A percentile compares a stretch with the other conserved stretches of the same genome.
Evolutionary conservation across 2,113 vertebrate genomes (phyloP).

Genomic region (Capreolus pygargus): DNA sequence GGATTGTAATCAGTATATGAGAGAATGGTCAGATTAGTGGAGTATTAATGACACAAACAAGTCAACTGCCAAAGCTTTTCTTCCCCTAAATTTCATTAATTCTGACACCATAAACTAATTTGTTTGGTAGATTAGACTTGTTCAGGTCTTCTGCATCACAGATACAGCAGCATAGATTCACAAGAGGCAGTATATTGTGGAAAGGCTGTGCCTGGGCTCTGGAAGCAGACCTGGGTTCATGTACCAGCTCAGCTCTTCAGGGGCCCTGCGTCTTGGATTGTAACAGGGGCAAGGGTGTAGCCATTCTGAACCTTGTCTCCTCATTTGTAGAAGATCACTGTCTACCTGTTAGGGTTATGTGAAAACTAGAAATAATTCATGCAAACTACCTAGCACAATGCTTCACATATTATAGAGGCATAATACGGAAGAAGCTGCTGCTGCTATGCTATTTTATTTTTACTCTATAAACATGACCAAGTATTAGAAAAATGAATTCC

Average conservation of each 20-base stretch:
- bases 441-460: neutral
- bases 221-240: neutral
- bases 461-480: neutral
- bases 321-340: neutral
- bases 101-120: neutral
- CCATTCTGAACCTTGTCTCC: neutral
- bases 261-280: neutral
- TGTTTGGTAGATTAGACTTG: neutral
- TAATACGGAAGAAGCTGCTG: neutral
- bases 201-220: neutral
- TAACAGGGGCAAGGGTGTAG: neutral
- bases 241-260: neutral
- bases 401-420: neutral
- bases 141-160: neutral
- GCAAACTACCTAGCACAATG: neutral
- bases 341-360: neutral
- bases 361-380: neutral
- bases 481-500: neutral
- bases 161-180: neutral
- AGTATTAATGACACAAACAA: neutral
- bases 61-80: neutral
- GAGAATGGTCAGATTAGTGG: neutral
- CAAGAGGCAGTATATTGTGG: neutral
- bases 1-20: neutral
- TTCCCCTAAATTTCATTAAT: neutral